Evolutionary conservation across 1,140 invertebrate species (phyloP).

Genomic region (Apis mellifera): DNA sequence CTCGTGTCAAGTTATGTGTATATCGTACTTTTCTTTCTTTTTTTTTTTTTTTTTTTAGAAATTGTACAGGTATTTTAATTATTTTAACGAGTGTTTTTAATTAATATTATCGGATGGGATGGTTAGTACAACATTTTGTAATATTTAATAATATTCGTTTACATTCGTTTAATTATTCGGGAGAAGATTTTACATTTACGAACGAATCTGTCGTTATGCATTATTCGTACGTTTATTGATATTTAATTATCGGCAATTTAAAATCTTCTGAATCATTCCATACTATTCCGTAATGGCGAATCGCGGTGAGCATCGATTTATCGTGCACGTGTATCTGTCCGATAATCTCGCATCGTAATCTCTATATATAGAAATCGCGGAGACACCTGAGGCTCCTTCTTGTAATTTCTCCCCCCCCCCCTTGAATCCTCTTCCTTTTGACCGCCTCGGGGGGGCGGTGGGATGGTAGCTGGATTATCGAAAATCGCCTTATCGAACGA

Average conservation of each 20-base stretch:
- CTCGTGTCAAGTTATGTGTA: no score
- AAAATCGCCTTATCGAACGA: conserved; percentile 46
- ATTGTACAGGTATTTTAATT: no score
- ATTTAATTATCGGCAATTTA: not conserved
- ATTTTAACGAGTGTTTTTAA: no score
- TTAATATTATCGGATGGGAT: no score
- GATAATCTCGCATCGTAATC: conserved; percentile 56
- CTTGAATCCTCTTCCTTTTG: not conserved
- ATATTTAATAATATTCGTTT: not conserved
- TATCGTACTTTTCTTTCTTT: no score
- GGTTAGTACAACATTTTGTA: not conserved
- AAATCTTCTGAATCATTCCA: not conserved
- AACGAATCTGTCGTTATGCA: no score
- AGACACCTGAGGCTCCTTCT: conserved; percentile 48
- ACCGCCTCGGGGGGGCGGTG: not conserved
- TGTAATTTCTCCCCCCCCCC: conserved; percentile 14
- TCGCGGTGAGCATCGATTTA: conserved; percentile 61
- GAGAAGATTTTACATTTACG: no score
- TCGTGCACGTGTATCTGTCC: conserved; percentile 54
- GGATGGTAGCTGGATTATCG: conserved; percentile 37
- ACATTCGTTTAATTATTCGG: not conserved
- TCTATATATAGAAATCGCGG: conserved; percentile 66
- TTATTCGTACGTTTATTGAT: no score
- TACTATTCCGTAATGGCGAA: not conserved
- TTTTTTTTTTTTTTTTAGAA: no score